Evolutionary conservation across 2,888 invertebrate species (phyloP), one percentile per base, ranked within the genome.

Genomic region (Drosophila nr. perissopoda): DNA sequence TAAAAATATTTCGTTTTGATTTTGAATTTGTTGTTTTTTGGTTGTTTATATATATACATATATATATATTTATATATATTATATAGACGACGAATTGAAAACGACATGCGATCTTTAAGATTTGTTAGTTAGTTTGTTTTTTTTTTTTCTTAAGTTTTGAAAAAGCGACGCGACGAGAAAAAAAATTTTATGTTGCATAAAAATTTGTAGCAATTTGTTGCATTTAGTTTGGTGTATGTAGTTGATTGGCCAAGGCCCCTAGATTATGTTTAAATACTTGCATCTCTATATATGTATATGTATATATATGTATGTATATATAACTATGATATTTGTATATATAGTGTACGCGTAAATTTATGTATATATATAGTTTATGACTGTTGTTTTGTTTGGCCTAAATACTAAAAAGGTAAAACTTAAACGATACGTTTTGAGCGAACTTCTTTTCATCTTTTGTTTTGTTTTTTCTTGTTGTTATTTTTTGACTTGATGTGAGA

Each of bases 181-280:
- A 72, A 83, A 79, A 83, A 57, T 29, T n/a, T 2, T 46, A 46
- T 61, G 68, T 80, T 79, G 69, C 75, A 74, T 85, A 86, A 83
- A 81, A 85, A 84, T 88, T 84, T 84, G 84, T 84, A 83, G 86
- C 84, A 84, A 88, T 88, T 84, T 81, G 84, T 84, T 84, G 83
- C 83, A 87, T 84, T 84, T 84, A 84, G 84, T 85, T 88, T 85
- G 88, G 86, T 85, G 86, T 85, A 80, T 88, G 59, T 88, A 88
- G 88, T 85, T 84, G 73, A 40, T 83, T 82, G 85, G 86, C 84
- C 83, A 69, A 48, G 73, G 88, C 85, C 86, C 75, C 79, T 79
- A 81, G 57, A 70, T 82, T 76, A 86, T 73, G 21, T 67, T 53
- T 74, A 66, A 64, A 66, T 68, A 71, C 54, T 65, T 56, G 59